Conservation (phyloP, 2,113 vertebrate genomes). For the Ascaphus truei region DNA sequence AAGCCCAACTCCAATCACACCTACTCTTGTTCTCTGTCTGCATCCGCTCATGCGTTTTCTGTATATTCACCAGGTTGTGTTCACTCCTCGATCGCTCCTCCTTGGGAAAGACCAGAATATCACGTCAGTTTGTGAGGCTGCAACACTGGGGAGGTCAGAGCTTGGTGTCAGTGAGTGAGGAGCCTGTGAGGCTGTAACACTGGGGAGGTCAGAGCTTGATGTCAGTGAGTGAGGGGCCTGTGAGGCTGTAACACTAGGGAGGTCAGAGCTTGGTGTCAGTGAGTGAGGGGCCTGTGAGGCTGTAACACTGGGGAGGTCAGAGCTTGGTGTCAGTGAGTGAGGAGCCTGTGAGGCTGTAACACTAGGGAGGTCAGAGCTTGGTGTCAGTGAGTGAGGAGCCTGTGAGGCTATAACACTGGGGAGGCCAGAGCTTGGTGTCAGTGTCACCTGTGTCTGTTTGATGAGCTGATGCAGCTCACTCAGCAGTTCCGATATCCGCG, state of each 20-base stretch:
- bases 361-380: no score
- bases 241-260: not conserved
- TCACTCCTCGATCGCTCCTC: conserved; percentile 86
- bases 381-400: not conserved
- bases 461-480: conserved; percentile 86
- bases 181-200: no score
- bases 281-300: no score
- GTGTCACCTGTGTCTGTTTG: conserved; percentile 83
- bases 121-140: not conserved
- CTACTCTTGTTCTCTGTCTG: conserved; percentile 90
- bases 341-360: no score
- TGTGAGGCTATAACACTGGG: not conserved
- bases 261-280: not conserved
- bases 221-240: not conserved
- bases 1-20: conserved; percentile 28
- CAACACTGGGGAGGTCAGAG: not conserved
- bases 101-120: conserved; percentile 45
- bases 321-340: not conserved
- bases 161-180: not conserved
- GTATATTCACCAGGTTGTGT: conserved; percentile 89
- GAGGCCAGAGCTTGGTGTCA: not conserved
- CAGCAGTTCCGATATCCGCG: conserved; percentile 82
- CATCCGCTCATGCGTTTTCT: conserved; percentile 91
- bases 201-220: no score
- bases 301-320: not conserved